Evolutionary conservation across 1,140 invertebrate genomes (phyloP).

Genomic region (Ladona fulva): DNA sequence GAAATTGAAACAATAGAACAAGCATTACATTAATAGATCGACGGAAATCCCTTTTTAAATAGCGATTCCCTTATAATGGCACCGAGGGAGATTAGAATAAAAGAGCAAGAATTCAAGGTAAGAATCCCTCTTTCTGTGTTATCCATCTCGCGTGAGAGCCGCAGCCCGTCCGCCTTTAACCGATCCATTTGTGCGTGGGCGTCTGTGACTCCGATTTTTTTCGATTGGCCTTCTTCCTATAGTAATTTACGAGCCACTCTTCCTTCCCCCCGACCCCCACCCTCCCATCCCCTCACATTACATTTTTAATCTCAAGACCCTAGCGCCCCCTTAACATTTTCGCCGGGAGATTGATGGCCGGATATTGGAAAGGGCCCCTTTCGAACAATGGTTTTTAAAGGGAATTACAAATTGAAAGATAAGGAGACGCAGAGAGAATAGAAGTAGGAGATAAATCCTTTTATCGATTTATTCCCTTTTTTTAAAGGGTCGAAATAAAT

Average conservation of each 20-base stretch:
- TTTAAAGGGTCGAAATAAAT: too few species aligned
- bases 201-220: not conserved
- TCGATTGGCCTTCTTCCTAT: not conserved
- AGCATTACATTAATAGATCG: too few species aligned
- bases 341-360: not conserved
- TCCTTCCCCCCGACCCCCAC: not conserved
- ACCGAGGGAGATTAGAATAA: not conserved
- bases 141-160: not conserved
- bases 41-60: too few species aligned
- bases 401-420: conserved; percentile 7
- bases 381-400: not conserved
- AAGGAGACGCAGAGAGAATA: not conserved
- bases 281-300: not conserved
- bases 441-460: not conserved
- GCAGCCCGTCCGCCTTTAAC: not conserved
- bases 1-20: too few species aligned
- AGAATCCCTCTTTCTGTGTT: too few species aligned
- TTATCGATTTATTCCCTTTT: not conserved
- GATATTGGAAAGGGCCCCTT: not conserved
- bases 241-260: not conserved
- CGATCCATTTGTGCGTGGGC: conserved; percentile 1
- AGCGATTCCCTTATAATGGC: too few species aligned
- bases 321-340: not conserved
- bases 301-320: not conserved
- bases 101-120: not conserved